Evolutionary conservation across 2,888 invertebrate genomes (phyloP).

Genomic region (Hydropsyche betteni): DNA sequence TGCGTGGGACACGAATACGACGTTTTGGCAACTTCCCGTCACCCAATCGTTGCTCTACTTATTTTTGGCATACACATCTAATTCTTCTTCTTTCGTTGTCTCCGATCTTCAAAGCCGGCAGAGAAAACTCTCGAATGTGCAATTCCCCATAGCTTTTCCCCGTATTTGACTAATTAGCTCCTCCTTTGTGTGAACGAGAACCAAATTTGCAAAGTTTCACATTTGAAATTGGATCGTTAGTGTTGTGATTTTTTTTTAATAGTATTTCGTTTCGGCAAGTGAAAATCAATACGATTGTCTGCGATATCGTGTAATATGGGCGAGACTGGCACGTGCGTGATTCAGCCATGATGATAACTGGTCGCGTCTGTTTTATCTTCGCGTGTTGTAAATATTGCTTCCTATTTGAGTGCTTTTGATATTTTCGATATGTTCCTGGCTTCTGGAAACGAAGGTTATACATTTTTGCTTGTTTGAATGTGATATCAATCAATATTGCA

Average conservation of each 20-base stretch:
- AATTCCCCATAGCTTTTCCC: neutral
- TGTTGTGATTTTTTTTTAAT: too few species aligned
- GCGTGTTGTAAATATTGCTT: neutral
- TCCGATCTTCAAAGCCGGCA: neutral
- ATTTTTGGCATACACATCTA: slow-evolving; percentile 19
- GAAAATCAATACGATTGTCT: neutral
- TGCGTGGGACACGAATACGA: slow-evolving; percentile 3
- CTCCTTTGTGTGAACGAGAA: neutral
- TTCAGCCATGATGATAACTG: too few species aligned
- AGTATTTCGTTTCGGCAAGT: neutral
- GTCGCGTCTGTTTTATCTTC: neutral
- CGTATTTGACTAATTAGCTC: neutral
- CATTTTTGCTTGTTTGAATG: too few species aligned
- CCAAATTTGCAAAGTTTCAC: too few species aligned
- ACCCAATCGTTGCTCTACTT: slow-evolving; percentile 10
- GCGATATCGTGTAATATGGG: too few species aligned
- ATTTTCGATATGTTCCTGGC: too few species aligned
- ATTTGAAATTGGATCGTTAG: too few species aligned
- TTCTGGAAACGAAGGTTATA: too few species aligned
- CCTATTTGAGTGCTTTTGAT: too few species aligned
- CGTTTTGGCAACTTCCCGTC: slow-evolving; percentile 28
- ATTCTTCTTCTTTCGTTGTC: slow-evolving; percentile 8
- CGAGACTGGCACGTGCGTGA: too few species aligned
- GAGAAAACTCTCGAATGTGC: too few species aligned
- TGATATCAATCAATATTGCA: too few species aligned